Conservation (phyloP, 2,797 vertebrate species). For the Chromis chromis region DNA sequence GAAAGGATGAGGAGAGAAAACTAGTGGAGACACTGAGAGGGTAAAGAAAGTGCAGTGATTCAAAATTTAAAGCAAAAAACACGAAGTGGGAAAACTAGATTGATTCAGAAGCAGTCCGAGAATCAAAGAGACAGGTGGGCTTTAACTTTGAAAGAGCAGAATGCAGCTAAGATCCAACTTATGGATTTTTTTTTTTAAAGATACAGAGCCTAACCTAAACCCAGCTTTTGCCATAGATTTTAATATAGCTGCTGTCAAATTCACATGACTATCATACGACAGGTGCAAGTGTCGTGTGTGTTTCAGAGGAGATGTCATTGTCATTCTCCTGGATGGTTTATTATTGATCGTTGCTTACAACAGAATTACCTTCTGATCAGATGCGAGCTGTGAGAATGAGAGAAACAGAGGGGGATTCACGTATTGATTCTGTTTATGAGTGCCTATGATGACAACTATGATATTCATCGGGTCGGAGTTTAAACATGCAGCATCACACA, state of each 20-base stretch:
- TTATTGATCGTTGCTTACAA: constrained; percentile 3
- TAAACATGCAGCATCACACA: neutral
- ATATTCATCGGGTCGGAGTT: neutral
- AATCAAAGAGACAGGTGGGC: neutral
- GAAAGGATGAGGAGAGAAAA: neutral
- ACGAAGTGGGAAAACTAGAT: neutral
- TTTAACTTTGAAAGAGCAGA: neutral
- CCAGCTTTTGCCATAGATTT: neutral
- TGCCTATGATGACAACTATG: neutral
- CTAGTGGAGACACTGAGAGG: neutral
- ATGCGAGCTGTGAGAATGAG: neutral
- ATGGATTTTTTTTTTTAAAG: neutral
- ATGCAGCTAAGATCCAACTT: neutral
- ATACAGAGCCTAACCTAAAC: neutral
- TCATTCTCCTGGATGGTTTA: constrained; percentile 10
- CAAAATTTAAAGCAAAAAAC: neutral
- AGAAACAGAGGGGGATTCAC: neutral
- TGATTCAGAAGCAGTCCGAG: neutral
- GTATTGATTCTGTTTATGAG: neutral
- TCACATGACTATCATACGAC: neutral
- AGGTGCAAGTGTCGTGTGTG: neutral
- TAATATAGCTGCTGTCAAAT: neutral
- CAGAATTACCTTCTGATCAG: constrained; percentile 16
- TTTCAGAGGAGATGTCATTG: neutral
- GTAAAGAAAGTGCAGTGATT: neutral